A percentile compares a stretch with the other conserved stretches of the same genome.
Conservation (phyloP, 2,888 invertebrate species). For the Apoda limacodes region DNA sequence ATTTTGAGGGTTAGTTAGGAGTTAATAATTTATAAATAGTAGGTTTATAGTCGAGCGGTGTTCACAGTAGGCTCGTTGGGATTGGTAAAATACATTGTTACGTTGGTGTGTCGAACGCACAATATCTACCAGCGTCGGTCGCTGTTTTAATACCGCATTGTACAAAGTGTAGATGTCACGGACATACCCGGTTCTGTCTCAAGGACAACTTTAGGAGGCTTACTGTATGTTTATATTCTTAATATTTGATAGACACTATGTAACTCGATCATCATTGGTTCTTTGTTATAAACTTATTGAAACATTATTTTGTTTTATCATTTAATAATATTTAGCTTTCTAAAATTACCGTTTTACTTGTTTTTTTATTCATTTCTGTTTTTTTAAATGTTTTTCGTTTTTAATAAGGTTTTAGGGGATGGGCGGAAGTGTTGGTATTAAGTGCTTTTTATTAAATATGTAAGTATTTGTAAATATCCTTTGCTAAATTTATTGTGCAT, state of each 20-base stretch:
- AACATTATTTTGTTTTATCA: too few relatives aligned
- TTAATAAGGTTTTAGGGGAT: slow-evolving; percentile 29
- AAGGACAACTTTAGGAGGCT: slow-evolving; percentile 37
- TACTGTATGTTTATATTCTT: slow-evolving; percentile 36
- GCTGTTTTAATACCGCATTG: slow-evolving; percentile 41
- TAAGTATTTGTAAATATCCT: slow-evolving; percentile 61
- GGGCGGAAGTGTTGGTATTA: slow-evolving; percentile 39
- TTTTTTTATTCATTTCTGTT: slow-evolving; percentile 18
- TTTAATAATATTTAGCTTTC: slow-evolving; percentile 21
- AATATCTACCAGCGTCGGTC: slow-evolving; percentile 18
- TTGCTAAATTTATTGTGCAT: slow-evolving; percentile 51
- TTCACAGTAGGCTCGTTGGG: slow-evolving; percentile 23
- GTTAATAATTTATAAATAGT: slow-evolving; percentile 58
- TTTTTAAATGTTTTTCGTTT: slow-evolving; percentile 25
- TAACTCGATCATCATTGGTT: too few relatives aligned
- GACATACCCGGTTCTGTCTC: slow-evolving; percentile 38
- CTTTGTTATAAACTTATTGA: too few relatives aligned
- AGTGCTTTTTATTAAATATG: slow-evolving; percentile 56
- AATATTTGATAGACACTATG: too few relatives aligned
- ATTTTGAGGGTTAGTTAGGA: slow-evolving; percentile 61
- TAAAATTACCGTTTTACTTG: slow-evolving; percentile 10
- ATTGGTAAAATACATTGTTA: neutral
- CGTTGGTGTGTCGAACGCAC: slow-evolving; percentile 21
- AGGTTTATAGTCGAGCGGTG: slow-evolving; percentile 41
- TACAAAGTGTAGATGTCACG: slow-evolving; percentile 50